A percentile compares a stretch with the other conserved stretches of the same genome.
phyloP scores from a whole-genome alignment of 2,888 invertebrate genomes.

The Melipona beecheii region DNA sequence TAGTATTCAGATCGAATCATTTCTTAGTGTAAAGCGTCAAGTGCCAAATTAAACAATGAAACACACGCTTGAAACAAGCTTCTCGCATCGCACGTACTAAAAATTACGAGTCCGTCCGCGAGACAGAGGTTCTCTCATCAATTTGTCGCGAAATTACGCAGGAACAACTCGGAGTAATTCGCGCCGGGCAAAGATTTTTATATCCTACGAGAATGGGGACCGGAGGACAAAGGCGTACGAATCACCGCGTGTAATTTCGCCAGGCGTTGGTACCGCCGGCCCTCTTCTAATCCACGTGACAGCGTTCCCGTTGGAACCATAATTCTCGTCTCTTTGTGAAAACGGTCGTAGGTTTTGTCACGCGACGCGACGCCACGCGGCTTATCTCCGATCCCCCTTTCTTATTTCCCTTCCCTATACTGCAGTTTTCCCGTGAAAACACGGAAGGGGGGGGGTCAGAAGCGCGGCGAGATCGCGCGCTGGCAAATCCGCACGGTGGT shows the following conservation, averaged over 20 bases:
- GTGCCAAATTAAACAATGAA: no score
- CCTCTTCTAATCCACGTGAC: slow-evolving; percentile 49
- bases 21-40: no score
- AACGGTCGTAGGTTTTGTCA: slow-evolving; percentile 48
- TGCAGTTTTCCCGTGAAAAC: slow-evolving; percentile 36
- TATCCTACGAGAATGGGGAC: not conserved
- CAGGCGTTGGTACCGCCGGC: slow-evolving; percentile 9
- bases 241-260: slow-evolving; percentile 39
- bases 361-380: slow-evolving; percentile 11
- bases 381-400: slow-evolving; percentile 50
- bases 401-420: slow-evolving; percentile 14
- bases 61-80: no score
- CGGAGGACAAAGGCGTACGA: slow-evolving; percentile 19
- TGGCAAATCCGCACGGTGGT: slow-evolving; percentile 33
- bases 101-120: no score
- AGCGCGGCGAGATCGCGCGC: slow-evolving; percentile 29
- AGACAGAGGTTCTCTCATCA: no score
- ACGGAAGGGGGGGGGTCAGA: not conserved
- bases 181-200: not conserved
- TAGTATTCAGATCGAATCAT: no score
- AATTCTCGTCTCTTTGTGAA: slow-evolving; percentile 54
- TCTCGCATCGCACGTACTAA: no score
- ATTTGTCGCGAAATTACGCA: not conserved
- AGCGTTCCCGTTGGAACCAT: slow-evolving; percentile 38
- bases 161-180: not conserved